Evolutionary conservation across 2,888 invertebrate genomes (phyloP).

Genomic region (Caenorhabditis doughertyi): DNA sequence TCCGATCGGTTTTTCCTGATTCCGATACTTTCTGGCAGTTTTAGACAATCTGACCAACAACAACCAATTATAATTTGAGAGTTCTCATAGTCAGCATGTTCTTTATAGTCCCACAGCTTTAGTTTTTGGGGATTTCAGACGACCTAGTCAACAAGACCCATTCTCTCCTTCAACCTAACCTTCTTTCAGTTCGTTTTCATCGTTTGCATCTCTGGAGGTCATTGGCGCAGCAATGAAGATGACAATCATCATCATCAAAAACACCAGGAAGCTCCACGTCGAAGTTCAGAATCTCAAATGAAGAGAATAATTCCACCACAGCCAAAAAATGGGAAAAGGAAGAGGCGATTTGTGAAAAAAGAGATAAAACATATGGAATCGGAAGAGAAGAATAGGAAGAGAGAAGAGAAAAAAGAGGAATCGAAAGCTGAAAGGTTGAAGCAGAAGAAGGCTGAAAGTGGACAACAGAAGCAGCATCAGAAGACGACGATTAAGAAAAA

Average conservation of each 20-base stretch:
- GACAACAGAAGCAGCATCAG: conserved; percentile 21
- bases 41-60: no score
- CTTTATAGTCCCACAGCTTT: no score
- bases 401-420: conserved; percentile 44
- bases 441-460: conserved; percentile 17
- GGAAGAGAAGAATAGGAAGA: conserved; percentile 28
- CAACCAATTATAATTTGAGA: no score
- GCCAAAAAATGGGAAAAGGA: conserved; percentile 16
- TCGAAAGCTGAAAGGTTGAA: conserved; percentile 21
- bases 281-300: background rate
- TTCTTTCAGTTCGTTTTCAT: no score
- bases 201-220: background rate
- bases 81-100: no score
- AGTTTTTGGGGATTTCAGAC: no score
- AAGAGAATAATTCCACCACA: background rate
- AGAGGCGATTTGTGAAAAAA: conserved; percentile 38
- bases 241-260: background rate
- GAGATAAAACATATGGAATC: conserved; percentile 41
- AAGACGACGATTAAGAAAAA: conserved; percentile 3
- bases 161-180: no score
- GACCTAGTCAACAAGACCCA: no score
- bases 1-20: no score
- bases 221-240: background rate
- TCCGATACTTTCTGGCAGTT: no score
- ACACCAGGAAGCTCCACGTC: background rate